Conservation (phyloP, 2,113 vertebrate genomes). For the Tragelaphus imberbis region DNA sequence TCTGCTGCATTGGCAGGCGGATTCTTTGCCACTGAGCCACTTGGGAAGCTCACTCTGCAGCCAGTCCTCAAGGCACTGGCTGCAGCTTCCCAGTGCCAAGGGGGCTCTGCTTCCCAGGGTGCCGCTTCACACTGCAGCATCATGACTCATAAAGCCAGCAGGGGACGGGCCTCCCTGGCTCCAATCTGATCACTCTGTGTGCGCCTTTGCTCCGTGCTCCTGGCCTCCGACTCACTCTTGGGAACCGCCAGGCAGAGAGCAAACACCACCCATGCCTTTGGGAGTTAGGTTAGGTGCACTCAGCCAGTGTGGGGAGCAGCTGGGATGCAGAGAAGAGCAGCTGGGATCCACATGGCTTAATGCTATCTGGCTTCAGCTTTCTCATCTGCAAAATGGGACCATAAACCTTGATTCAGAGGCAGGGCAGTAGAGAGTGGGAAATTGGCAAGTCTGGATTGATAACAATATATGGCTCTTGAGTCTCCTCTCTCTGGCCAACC, state of each 20-base stretch:
- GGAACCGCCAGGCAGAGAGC: not conserved
- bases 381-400: not conserved
- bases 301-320: not conserved
- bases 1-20: not conserved
- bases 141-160: not conserved
- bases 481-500: not conserved
- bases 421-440: not conserved
- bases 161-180: not conserved
- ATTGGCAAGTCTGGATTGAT: not conserved
- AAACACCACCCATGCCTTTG: too few relatives aligned
- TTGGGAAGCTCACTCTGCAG: not conserved
- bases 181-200: not conserved
- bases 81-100: not conserved
- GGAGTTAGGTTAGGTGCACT: rapidly evolving
- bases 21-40: not conserved
- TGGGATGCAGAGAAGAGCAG: not conserved
- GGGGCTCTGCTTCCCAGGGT: not conserved
- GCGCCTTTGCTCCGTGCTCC: not conserved
- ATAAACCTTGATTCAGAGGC: not conserved
- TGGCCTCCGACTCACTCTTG: rapidly evolving
- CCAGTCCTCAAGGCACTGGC: not conserved
- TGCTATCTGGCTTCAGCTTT: not conserved
- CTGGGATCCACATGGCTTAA: not conserved
- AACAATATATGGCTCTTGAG: not conserved
- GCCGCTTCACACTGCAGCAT: rapidly evolving